Evolutionary conservation across 23 tunicate species (phyloP), one percentile per base, ranked within the genome.

Genomic region (Botrylloides violaceus): DNA sequence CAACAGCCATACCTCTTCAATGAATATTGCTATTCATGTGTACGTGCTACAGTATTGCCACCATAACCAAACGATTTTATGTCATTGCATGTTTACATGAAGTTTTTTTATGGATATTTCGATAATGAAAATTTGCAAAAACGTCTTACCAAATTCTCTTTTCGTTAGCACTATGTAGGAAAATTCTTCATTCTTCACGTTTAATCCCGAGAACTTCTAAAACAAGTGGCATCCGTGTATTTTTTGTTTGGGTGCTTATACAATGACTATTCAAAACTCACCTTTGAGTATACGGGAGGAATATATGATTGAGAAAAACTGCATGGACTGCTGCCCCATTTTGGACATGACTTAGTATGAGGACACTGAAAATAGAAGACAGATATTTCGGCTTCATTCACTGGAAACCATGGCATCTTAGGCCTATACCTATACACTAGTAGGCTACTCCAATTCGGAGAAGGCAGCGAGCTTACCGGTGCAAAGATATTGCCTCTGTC

Each of bases 331-430:
- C 29, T 66, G n/a, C 49, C 74, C 84, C 78, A 80, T 29, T 60
- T 79, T 15, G 97, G 97, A 55, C 97, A 90, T 6, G 39, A 30
- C 26, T 36, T 33, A 3, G 60, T 58, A 36, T 90, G 97, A 1
- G 97, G 90, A 62, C 97, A 90, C 30, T 88, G 97, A 19, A 81
- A 58, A 83, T 79, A 43, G 15, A 43, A 7, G 53, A 7, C 9
- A 15, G 53, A 7, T 9, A 43, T 43, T 9, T n/a, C n/a, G n/a
- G n/a, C n/a, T n/a, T n/a, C n/a, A n/a, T n/a, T n/a, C n/a, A n/a
- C n/a, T n/a, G n/a, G n/a, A n/a, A n/a, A n/a, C n/a, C n/a, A n/a
- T n/a, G n/a, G n/a, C n/a, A n/a, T n/a, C n/a, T n/a, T n/a, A n/a
- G n/a, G n/a, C n/a, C n/a, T n/a, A n/a, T n/a, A n/a, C n/a, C n/a